Base-by-base conservation (phyloP, 2,888 invertebrate genomes). In the Erebia palarica region DNA sequence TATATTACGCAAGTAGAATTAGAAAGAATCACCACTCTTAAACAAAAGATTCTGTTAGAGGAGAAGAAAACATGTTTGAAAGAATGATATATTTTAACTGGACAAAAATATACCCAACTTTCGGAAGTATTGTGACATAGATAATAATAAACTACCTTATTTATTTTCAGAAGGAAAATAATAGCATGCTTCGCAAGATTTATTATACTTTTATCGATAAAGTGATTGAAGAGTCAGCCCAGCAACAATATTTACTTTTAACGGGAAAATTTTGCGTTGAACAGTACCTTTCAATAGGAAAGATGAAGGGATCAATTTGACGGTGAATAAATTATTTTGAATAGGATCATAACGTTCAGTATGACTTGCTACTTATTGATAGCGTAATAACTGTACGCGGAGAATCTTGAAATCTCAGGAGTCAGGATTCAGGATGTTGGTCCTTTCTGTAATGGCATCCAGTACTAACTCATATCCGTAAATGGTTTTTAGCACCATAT, bases 181-280 rank as follows among this genome's bases (percentile, higher is more conserved):
- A 60, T 44, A 44, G 60, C n/a, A 10, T 60, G 16, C 16, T 60
- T 1, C 47, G 18, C 18, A 16, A 44, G 44, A 61, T 61, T 61
- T 44, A 61, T 61, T 47, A 47, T 44, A 61, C 44, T 61, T 61
- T 61, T 18, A 61, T 18, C 44, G 44, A 47, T 7, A 61, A 61
- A 61, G 61, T 61, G 61, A 61, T 47, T 61, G 61, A 47, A 42
- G 60, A 42, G 44, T 42, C 8, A 44, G 44, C 11, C 61, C 44
- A 44, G 44, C 61, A 44, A 44, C 44, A 61, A 61, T 61, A 61
- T 61, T 61, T 44, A 44, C 44, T 47, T 61, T 61, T 61, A 18
- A 44, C 44, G 61, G 16, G 61, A 18, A 61, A 61, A 61, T 36
- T 5, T 42, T 59, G 59, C 42, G 59, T 42, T 59, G 42, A 3